Percentiles rank a stretch among this genome's conserved stretches.
Evolutionary conservation across 1,140 invertebrate species (phyloP).

Genomic region (Cyphomyrmex costatus): DNA sequence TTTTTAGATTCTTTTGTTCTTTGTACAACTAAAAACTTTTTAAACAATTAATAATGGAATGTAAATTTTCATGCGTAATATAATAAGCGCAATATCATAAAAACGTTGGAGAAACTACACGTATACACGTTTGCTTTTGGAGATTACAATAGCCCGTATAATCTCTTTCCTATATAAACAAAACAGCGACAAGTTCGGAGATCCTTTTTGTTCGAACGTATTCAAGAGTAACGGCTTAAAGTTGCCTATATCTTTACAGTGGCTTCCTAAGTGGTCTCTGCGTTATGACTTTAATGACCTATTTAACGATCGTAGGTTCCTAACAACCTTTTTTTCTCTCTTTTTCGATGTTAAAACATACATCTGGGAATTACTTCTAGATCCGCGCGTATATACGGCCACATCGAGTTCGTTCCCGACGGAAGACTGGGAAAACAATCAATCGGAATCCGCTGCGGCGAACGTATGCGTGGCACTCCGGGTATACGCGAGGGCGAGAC

Average conservation of each 20-base stretch:
- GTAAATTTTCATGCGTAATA: neutral
- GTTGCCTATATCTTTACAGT: neutral
- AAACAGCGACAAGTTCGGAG: neutral
- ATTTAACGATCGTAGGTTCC: neutral
- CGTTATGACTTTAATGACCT: neutral
- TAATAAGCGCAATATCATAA: neutral
- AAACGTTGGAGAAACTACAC: neutral
- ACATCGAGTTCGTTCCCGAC: slow-evolving; percentile 39
- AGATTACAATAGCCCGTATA: neutral
- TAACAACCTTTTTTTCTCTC: slow-evolving; percentile 17
- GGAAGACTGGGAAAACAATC: neutral
- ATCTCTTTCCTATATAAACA: neutral
- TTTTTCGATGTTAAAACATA: neutral
- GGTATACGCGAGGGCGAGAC: neutral
- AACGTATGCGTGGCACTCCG: neutral
- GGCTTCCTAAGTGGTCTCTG: neutral
- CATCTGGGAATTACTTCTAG: too few relatives aligned
- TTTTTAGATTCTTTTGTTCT: neutral
- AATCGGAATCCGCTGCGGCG: neutral
- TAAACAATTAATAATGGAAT: neutral
- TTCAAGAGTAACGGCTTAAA: neutral
- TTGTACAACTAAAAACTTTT: neutral
- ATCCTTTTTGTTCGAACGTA: neutral
- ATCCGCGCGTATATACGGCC: too few relatives aligned
- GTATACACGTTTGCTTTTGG: neutral